Conservation (phyloP, 1,140 invertebrate genomes). For the Lycorma delicatula region DNA sequence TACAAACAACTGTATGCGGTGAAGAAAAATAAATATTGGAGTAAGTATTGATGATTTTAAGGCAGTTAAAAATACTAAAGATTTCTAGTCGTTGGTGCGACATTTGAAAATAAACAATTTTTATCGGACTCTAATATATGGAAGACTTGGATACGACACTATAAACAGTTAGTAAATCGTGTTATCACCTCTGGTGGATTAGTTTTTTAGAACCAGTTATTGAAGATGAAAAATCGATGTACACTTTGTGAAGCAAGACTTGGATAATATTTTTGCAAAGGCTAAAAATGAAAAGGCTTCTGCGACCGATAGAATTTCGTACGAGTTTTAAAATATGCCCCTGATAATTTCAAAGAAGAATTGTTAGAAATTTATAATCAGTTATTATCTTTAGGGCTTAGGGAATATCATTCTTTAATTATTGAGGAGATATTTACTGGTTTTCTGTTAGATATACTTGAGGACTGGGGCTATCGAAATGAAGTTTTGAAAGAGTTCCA, state of each 20-base stretch:
- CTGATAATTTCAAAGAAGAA: background rate
- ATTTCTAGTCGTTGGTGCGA: slow-evolving; percentile 1
- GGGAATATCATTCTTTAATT: slow-evolving; percentile 25
- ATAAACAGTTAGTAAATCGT: background rate
- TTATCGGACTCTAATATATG: background rate
- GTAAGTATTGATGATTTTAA: slow-evolving; percentile 1
- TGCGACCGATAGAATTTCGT: slow-evolving; percentile 5
- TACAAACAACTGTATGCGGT: background rate
- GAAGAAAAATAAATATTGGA: slow-evolving; percentile 8
- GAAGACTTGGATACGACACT: background rate
- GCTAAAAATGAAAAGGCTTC: background rate
- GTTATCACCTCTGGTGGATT: background rate
- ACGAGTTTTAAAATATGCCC: slow-evolving; percentile 11
- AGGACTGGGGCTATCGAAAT: slow-evolving; percentile 20
- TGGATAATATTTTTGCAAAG: background rate
- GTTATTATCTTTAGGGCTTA: background rate
- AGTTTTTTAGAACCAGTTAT: background rate
- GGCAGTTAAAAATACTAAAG: slow-evolving; percentile 1
- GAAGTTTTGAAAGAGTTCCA: slow-evolving; percentile 25
- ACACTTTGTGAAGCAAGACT: background rate
- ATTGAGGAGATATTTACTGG: slow-evolving; percentile 26
- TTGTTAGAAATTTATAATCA: background rate
- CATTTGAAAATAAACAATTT: background rate
- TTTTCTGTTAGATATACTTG: slow-evolving; percentile 23
- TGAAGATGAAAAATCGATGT: background rate